Percentiles rank a stretch among this genome's conserved stretches.
These are phyloP conservation scores for Trypoxylus dichotomus DNA, from an alignment of 1,140 invertebrate species.

Conservation along the genomic window DNA sequence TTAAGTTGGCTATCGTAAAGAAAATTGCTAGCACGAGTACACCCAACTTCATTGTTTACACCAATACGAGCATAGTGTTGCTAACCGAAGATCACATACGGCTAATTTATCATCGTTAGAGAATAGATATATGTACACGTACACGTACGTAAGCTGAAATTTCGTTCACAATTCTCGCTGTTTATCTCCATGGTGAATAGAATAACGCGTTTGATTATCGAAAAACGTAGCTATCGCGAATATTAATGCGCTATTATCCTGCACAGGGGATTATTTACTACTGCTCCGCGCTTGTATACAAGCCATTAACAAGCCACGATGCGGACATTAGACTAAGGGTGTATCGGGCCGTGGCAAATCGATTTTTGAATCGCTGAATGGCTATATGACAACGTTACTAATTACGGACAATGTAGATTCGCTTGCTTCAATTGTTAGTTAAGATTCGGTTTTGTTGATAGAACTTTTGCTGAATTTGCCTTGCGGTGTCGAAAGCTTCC, in stretches of 20 bases:
- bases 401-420: not conserved
- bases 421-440: not conserved
- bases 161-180: too few relatives aligned
- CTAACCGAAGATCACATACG: too few relatives aligned
- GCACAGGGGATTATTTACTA: not conserved
- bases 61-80: too few relatives aligned
- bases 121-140: too few relatives aligned
- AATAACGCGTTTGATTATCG: not conserved
- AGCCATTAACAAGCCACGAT: slow-evolving; percentile 1
- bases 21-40: too few relatives aligned
- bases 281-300: not conserved
- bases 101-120: too few relatives aligned
- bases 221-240: not conserved
- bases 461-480: too few relatives aligned
- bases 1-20: too few relatives aligned
- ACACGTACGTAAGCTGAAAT: too few relatives aligned
- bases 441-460: too few relatives aligned
- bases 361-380: slow-evolving; percentile 1
- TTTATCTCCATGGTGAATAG: not conserved
- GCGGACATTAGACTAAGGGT: not conserved
- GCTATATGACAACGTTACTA: not conserved
- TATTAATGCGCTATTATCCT: not conserved
- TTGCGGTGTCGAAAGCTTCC: too few relatives aligned
- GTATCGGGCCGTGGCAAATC: not conserved
- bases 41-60: too few relatives aligned